Conservation (phyloP, 1,140 invertebrate species). For the Hormaphis cornu region DNA sequence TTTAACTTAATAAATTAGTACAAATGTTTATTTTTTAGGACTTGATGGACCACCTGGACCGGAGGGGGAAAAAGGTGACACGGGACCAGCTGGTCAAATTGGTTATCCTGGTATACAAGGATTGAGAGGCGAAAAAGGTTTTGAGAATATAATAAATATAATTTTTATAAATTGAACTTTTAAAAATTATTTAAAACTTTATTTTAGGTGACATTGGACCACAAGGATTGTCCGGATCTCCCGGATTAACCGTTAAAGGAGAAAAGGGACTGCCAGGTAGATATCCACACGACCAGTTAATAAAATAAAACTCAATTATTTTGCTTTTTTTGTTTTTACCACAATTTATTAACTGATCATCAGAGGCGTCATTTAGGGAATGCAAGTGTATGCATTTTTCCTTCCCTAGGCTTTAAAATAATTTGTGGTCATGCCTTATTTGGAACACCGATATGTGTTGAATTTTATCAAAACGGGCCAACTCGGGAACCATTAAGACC, state of each 20-base stretch:
- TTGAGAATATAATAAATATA: slow-evolving; percentile 37
- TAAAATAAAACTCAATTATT: neutral
- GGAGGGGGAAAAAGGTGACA: slow-evolving; percentile 53
- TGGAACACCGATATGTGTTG: too few relatives aligned
- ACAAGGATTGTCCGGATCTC: slow-evolving; percentile 45
- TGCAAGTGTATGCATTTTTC: too few relatives aligned
- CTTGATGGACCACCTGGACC: slow-evolving; percentile 21
- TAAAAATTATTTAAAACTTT: neutral
- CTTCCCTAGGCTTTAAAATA: too few relatives aligned
- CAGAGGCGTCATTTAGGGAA: too few relatives aligned
- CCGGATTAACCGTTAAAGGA: slow-evolving; percentile 52
- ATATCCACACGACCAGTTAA: too few relatives aligned
- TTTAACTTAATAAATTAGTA: neutral
- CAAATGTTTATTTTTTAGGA: neutral
- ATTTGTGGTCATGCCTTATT: too few relatives aligned
- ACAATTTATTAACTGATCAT: too few relatives aligned
- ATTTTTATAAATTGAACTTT: neutral
- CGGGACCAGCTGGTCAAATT: slow-evolving; percentile 51
- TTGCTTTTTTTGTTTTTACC: too few relatives aligned
- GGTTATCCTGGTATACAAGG: slow-evolving; percentile 47
- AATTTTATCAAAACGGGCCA: too few relatives aligned
- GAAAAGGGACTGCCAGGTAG: slow-evolving; percentile 47
- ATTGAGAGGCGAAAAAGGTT: slow-evolving; percentile 48
- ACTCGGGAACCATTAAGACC: too few relatives aligned
- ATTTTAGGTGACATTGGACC: slow-evolving; percentile 46